Evolutionary conservation across 2,888 invertebrate species (phyloP), one percentile per base, ranked within the genome.

Genomic region (Eucera pruinosa): DNA sequence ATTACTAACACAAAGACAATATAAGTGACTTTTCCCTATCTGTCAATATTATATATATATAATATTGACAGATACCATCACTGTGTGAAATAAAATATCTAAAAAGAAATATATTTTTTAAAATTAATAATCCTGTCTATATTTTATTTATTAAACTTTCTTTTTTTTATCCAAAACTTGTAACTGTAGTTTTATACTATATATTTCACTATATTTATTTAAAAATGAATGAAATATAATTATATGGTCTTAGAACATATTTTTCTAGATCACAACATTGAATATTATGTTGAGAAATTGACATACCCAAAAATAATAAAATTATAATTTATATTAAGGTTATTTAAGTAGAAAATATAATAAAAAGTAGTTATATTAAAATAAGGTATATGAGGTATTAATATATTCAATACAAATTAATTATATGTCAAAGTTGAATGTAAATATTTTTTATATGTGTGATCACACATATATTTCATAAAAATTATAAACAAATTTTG

Each of bases 1-100:
- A 69, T 52, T 78, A 54, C 48, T 67, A 70, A 61, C 9, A 73
- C 33, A 69, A 60, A 54, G 11, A 50, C 47, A n/a, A 54, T 61
- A 54, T 64, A 43, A 70, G 48, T 11, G 57, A 61, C 43, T 68
- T 78, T 36, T 76, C 39, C 62, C 54, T 58, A 43, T 74, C 39
- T 76, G 55, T 64, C 30, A 43, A 81, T 57, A 48, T 55, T 57
- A 48, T 43, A 64, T 57, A 47, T n/a, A 55, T 45, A 9, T 47
- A 41, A 45, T 45, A 55, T 45, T 47, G 13, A 33, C 30, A 23
- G 15, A 48, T 45, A 60, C 23, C 11, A 30, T 30, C 7, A 50
- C 23, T 70, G 66, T 66, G 39, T 25, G 27, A 11, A 74, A 69
- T 58, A 64, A 55, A 78, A 48, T 48, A 6, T 52, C 62, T 1